Percentiles rank a stretch among this genome's conserved stretches.
Conservation (phyloP, 2,797 vertebrate genomes). For the Monodelphis domestica region DNA sequence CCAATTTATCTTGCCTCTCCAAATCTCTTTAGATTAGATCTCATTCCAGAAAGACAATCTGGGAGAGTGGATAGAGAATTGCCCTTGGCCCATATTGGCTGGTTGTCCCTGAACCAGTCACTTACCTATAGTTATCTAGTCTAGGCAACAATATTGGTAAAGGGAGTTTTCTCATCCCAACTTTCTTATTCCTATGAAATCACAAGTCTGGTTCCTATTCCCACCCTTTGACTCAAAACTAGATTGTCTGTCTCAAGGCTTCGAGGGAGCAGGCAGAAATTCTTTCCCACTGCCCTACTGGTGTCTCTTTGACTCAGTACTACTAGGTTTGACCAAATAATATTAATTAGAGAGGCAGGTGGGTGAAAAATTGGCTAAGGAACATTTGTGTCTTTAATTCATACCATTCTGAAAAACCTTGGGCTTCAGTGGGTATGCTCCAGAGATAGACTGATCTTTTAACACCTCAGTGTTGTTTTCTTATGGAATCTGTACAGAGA, state of each 20-base stretch:
- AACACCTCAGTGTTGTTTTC: background rate
- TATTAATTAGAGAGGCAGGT: constrained; percentile 21
- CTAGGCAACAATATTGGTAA: too few relatives aligned
- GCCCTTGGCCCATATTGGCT: too few relatives aligned
- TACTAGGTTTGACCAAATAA: constrained; percentile 4
- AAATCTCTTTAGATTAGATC: too few relatives aligned
- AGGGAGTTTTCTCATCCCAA: too few relatives aligned
- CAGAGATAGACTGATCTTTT: constrained; percentile 12
- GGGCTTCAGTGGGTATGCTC: background rate
- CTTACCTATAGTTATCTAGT: too few relatives aligned
- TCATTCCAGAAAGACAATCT: too few relatives aligned
- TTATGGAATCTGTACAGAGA: too few relatives aligned
- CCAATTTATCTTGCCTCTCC: too few relatives aligned
- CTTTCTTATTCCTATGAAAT: too few relatives aligned
- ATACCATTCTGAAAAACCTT: constrained; percentile 59
- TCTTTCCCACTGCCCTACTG: background rate
- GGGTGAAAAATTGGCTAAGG: background rate
- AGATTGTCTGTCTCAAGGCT: background rate
- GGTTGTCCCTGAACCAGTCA: too few relatives aligned
- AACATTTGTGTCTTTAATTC: constrained; percentile 39
- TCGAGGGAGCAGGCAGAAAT: background rate
- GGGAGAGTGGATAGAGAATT: too few relatives aligned
- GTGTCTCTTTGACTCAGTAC: background rate
- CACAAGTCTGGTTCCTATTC: too few relatives aligned
- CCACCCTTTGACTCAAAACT: background rate